phyloP scores from a whole-genome alignment of 1,140 invertebrate genomes.

The Drosophila gunungcola region DNA sequence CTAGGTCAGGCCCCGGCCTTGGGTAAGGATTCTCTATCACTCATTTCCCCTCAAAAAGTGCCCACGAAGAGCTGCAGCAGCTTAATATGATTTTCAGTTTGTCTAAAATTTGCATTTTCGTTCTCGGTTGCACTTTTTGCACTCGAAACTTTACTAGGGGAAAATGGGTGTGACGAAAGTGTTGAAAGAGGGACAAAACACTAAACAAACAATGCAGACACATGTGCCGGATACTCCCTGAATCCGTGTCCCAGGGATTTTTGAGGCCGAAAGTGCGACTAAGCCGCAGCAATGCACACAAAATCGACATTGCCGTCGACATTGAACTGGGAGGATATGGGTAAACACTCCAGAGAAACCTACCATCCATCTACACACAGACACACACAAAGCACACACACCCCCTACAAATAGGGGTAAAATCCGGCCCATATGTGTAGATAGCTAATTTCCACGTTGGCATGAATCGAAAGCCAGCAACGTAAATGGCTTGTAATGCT shows the following conservation, averaged over 20 bases:
- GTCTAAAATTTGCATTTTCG: conserved; percentile 49
- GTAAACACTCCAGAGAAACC: conserved; percentile 5
- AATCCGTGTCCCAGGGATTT: conserved; percentile 9
- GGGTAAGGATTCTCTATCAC: conserved; percentile 84
- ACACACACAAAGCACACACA: conserved; percentile 2
- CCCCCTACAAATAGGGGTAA: background rate
- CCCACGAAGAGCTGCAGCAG: conserved; percentile 5
- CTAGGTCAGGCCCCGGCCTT: conserved; percentile 86
- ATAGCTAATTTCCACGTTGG: conserved; percentile 59
- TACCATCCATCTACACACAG: background rate
- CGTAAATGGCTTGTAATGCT: conserved; percentile 44
- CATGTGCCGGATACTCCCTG: conserved; percentile 20
- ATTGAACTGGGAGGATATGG: conserved; percentile 32
- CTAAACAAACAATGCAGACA: conserved; percentile 31
- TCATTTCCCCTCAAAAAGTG: conserved; percentile 3
- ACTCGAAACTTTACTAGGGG: conserved; percentile 22
- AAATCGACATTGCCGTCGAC: conserved; percentile 15
- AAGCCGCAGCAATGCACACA: conserved; percentile 58
- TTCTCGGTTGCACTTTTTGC: conserved; percentile 42
- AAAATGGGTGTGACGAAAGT: background rate
- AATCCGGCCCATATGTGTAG: conserved; percentile 26
- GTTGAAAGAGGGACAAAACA: background rate
- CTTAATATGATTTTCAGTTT: conserved; percentile 63
- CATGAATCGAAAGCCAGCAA: conserved; percentile 19
- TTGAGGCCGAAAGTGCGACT: conserved; percentile 17